Base-by-base conservation (phyloP, 2,797 vertebrate species). In the Darevskia mixta region DNA sequence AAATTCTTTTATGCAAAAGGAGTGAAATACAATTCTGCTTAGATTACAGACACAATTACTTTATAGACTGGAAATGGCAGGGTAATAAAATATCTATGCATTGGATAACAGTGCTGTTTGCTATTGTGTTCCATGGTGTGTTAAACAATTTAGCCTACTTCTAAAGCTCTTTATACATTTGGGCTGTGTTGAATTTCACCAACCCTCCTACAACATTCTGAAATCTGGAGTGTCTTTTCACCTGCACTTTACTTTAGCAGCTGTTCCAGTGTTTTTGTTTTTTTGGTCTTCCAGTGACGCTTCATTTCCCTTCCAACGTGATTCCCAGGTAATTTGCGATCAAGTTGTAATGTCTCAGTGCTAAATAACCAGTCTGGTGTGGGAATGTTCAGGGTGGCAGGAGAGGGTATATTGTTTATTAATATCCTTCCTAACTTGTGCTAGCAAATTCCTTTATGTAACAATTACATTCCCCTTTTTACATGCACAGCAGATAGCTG, bases 1-100 rank as follows among this genome's bases (percentile, higher is more conserved):
- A 82, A 69, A 67, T 29, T 84, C 11, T 88, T 79, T 87, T 75
- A 66, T 23, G 73, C 27, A 23, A n/a, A 66, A 71, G 25, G 17
- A 69, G 25, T 79, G 45, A 83, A 79, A 18, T 73, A 20, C 69
- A 1, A 4, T 0, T 0, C 73, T 82, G 41, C 18, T 88, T 92
- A 66, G 9, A n/a, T 61, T n/a, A 23, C 32, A 77, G 43, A 8
- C 25, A 67, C 69, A 72, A 29, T 79, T 72, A 64, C 10, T 61
- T 49, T 87, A 76, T 49, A 87, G n/a, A 13, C 13, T 76, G 18
- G 38, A 49, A 35, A 67, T 66, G 20, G 20, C 15, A 86, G 75
- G 29, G 27, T 45, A 66, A 78, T 45, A 86, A 78, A 76, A 66
- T 61, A 41, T 10, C 32, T 23, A 5, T 77, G 66, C 27, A 55